Evolutionary conservation across 2,113 vertebrate species (phyloP).

Genomic region (Capreolus pygargus): DNA sequence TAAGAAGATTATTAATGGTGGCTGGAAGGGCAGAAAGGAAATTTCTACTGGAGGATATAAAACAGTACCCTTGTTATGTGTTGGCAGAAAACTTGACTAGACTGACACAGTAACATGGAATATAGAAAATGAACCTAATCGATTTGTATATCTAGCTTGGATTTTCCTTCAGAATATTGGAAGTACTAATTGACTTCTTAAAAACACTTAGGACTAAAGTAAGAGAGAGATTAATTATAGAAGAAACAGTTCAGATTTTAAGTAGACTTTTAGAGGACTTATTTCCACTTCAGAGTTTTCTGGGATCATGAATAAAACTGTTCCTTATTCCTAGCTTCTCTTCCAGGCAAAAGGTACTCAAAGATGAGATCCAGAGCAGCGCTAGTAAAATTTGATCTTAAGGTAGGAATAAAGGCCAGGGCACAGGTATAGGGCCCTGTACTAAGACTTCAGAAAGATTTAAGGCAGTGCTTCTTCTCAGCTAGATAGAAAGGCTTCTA

Average conservation of each 20-base stretch:
- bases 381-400: not conserved
- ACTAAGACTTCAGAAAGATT: not conserved
- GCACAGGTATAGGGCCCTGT: not conserved
- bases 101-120: not conserved
- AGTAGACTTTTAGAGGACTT: slow-evolving; percentile 8
- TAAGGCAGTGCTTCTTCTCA: not conserved
- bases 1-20: not conserved
- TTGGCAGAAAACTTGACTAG: not conserved
- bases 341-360: not conserved
- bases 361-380: not conserved
- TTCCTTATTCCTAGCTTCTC: not conserved
- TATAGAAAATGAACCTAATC: not conserved
- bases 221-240: not conserved
- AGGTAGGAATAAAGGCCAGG: not conserved
- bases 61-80: not conserved
- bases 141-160: not conserved
- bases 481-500: not conserved
- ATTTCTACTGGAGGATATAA: not conserved
- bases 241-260: not conserved
- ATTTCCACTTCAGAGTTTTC: slow-evolving; percentile 14
- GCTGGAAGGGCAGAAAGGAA: not conserved
- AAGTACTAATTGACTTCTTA: not conserved
- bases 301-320: not conserved
- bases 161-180: not conserved
- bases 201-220: not conserved